Evolutionary conservation across 2,113 vertebrate species (phyloP), one percentile per base, ranked within the genome.

Genomic region (Cyprinus carpio): DNA sequence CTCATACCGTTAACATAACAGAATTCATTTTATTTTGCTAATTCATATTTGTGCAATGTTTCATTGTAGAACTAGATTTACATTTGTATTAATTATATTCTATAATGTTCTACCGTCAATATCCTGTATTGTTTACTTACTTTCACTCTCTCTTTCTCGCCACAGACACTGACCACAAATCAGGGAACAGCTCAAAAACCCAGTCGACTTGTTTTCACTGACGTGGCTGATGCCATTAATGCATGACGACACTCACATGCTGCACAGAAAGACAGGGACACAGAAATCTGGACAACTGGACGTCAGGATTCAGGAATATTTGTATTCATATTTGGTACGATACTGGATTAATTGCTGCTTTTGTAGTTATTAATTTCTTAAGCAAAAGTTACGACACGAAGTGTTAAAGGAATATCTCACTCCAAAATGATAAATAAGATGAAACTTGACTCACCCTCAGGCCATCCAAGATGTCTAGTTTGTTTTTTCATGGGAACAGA

Each of bases 171-270:
- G 62, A 95, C 96, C 69, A 90, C 95, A 5, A 95, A 95, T 85
- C 97, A 97, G 87, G 96, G 96, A 82, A 94, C 95, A 2, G 91
- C 95, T 23, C 97, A 98, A 94, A 96, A 96, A 90, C 97, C 98
- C 89, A 99, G 96, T 92, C 96, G 97, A 37, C 96, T 99, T 85
- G 97, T 98, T 89, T 99, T 99, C 93, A 97, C 96, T 0, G 98
- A 99, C 4, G 95, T 99, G 89, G 97, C 97, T 91, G 98, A 96
- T 75, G 97, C 97, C 89, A 96, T 99, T 92, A 96, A 96, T 0
- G 96, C 97, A 8, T 99, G 95, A 96, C 82, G 37, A 51, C 58
- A 64, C 80, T 87, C n/a, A 25, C 84, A 85, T 87, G 77, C 88
- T 83, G 60, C 15, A 64, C 25, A 25, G 49, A n/a, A 69, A 83